A percentile compares a stretch with the other conserved stretches of the same genome.
phyloP scores from a whole-genome alignment of 1,140 invertebrate genomes.

The Patella vulgata region DNA sequence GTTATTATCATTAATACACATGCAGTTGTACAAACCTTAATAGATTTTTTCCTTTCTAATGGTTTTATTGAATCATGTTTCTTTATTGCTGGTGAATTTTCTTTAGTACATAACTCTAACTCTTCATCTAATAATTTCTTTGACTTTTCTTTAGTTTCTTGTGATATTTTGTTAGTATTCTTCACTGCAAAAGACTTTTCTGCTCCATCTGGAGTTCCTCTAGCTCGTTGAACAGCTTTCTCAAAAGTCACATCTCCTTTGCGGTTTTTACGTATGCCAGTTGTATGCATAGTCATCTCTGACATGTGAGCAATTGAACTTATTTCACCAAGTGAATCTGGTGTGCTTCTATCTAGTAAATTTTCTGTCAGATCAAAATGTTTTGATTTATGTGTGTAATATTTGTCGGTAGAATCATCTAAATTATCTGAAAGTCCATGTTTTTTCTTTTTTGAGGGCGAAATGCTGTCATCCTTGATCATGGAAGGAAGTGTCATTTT shows the following conservation, averaged over 20 bases:
- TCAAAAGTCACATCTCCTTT: conserved; percentile 52
- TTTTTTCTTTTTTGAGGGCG: conserved; percentile 3
- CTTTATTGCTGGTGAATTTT: conserved; percentile 21
- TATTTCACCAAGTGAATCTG: conserved; percentile 55
- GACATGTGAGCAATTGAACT: conserved; percentile 53
- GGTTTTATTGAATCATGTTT: conserved; percentile 14
- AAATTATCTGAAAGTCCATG: not conserved
- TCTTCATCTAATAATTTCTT: conserved; percentile 13
- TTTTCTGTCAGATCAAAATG: conserved; percentile 16
- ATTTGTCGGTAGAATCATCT: conserved; percentile 12
- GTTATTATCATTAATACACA: too few species aligned
- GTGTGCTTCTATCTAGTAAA: conserved; percentile 44
- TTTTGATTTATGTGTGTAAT: conserved; percentile 8
- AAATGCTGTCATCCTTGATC: conserved; percentile 33
- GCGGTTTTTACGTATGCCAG: conserved; percentile 30
- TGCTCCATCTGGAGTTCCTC: conserved; percentile 62
- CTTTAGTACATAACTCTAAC: conserved; percentile 16
- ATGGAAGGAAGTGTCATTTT: conserved; percentile 23
- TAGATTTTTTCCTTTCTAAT: conserved; percentile 45
- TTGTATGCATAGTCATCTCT: conserved; percentile 46
- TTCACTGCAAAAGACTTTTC: conserved; percentile 52
- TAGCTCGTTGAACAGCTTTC: conserved; percentile 53
- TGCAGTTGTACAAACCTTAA: too few species aligned
- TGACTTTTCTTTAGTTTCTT: conserved; percentile 5
- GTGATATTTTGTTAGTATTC: conserved; percentile 27